Conservation (phyloP, 1,140 invertebrate species). For the Rhizoglyphus robini region DNA sequence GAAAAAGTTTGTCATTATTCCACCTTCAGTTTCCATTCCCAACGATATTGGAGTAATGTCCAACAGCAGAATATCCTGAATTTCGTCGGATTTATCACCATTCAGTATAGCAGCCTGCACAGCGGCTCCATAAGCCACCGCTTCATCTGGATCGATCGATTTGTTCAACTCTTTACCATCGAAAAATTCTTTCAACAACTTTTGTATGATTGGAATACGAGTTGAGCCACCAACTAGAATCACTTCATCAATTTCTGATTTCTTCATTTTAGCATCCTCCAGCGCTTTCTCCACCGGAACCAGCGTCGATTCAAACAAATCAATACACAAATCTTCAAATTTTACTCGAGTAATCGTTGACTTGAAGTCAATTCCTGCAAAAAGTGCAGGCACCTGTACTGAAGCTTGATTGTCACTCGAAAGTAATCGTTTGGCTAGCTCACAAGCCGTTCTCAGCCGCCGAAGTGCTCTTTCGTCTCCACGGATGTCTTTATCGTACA, state of each 20-base stretch:
- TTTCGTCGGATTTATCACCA: conserved; percentile 29
- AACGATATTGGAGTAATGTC: too few species aligned
- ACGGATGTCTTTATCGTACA: conserved; percentile 4
- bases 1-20: conserved; percentile 44
- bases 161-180: too few species aligned
- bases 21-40: conserved; percentile 46
- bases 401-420: background rate
- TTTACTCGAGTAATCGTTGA: conserved; percentile 20
- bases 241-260: conserved; percentile 25
- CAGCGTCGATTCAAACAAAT: conserved; percentile 26
- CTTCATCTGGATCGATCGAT: conserved; percentile 36
- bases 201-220: conserved; percentile 26
- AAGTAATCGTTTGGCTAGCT: conserved; percentile 16
- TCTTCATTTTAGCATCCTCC: conserved; percentile 24
- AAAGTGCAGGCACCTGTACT: background rate
- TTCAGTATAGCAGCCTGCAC: too few species aligned
- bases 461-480: conserved; percentile 1
- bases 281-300: conserved; percentile 23
- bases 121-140: conserved; percentile 36
- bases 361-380: conserved; percentile 29
- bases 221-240: conserved; percentile 29
- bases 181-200: too few species aligned
- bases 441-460: conserved; percentile 9
- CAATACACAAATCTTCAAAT: conserved; percentile 24
- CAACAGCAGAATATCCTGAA: conserved; percentile 46